These are phyloP conservation scores for Calephelis virginiensis DNA, from an alignment of 1,140 invertebrate species.

Conservation along the genomic window DNA sequence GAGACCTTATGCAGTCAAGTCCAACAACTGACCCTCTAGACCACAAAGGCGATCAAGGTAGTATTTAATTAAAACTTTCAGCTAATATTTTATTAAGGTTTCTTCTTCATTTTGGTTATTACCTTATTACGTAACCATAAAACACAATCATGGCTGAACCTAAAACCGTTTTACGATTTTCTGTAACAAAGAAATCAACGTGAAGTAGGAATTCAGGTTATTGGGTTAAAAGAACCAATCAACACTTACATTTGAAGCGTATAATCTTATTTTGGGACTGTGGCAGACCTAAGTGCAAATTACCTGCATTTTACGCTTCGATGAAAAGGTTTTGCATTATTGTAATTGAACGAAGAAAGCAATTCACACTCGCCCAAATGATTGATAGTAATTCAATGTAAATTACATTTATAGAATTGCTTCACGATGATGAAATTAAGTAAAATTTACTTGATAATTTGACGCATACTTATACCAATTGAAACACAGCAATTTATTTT, in stretches of 20 bases:
- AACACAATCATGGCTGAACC: background rate
- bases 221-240: constrained; percentile 17
- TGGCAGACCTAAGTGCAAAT: constrained; percentile 6
- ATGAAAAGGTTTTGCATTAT: constrained; percentile 15
- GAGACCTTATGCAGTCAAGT: too few relatives aligned
- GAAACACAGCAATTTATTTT: too few relatives aligned
- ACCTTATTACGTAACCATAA: too few relatives aligned
- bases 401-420: constrained; percentile 2
- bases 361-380: constrained; percentile 9
- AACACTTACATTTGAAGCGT: constrained; percentile 12
- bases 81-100: too few relatives aligned
- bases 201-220: constrained; percentile 13
- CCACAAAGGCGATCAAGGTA: too few relatives aligned
- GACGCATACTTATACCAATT: too few relatives aligned
- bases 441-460: background rate
- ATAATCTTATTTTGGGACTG: constrained; percentile 18
- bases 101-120: too few relatives aligned
- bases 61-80: too few relatives aligned
- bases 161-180: constrained; percentile 2
- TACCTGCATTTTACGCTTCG: constrained; percentile 21
- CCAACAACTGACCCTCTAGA: too few relatives aligned
- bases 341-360: constrained; percentile 14
- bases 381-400: constrained; percentile 5
- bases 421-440: background rate
- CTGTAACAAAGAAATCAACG: constrained; percentile 3